Conservation (phyloP, 1,140 invertebrate genomes). For the Diuraphis noxia region DNA sequence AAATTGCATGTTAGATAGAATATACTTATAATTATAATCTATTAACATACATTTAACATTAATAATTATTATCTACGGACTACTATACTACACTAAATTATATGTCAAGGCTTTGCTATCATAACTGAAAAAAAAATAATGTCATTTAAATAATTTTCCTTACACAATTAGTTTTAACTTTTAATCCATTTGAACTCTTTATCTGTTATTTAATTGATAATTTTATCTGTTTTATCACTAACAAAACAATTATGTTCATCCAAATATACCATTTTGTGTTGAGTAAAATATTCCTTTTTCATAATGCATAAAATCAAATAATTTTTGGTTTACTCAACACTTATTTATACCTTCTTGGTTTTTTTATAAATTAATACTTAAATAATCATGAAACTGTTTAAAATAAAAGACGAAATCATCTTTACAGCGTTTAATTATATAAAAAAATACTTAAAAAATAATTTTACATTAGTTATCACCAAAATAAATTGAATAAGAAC, state of each 20-base stretch:
- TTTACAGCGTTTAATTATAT: slow-evolving; percentile 52
- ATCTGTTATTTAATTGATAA: neutral
- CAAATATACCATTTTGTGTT: neutral
- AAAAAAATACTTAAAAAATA: slow-evolving; percentile 53
- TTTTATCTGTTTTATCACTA: neutral
- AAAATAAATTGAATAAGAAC: slow-evolving; percentile 45
- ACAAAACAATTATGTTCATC: neutral
- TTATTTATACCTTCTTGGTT: neutral
- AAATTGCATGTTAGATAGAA: too few relatives aligned
- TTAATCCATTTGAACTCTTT: neutral
- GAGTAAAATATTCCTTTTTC: neutral
- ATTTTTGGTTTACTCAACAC: neutral
- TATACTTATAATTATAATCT: too few relatives aligned
- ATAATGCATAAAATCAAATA: neutral
- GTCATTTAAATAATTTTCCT: neutral
- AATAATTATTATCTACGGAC: neutral
- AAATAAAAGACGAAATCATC: slow-evolving; percentile 11
- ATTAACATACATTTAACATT: neutral
- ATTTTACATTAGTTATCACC: slow-evolving; percentile 54
- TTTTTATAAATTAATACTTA: neutral
- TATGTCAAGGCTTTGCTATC: neutral
- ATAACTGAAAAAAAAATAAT: neutral
- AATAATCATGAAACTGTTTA: neutral
- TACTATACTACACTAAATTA: neutral
- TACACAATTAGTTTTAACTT: neutral